These are phyloP conservation scores for Scaptomyza parva DNA, from an alignment of 2,888 invertebrate genomes.

Conservation along the genomic window DNA sequence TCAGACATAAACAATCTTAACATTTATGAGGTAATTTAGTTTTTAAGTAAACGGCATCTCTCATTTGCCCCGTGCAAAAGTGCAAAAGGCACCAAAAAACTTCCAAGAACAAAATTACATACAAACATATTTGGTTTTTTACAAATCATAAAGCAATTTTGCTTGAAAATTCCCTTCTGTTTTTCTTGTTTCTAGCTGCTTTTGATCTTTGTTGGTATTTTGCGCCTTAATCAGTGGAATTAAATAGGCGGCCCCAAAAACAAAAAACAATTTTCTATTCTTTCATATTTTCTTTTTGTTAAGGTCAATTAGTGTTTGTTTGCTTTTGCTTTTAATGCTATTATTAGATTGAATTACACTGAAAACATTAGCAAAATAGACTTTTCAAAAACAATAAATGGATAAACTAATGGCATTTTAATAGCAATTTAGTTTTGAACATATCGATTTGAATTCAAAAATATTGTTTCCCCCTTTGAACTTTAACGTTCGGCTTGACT, in stretches of 20 bases:
- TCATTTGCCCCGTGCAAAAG: constrained; percentile 28
- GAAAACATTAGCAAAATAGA: not conserved
- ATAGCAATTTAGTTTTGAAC: not conserved
- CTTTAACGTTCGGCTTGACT: constrained; percentile 35
- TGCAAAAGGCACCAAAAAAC: constrained; percentile 29
- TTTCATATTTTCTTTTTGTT: not conserved
- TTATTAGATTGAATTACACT: constrained; percentile 15
- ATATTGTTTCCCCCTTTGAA: not conserved
- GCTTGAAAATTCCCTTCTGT: not conserved
- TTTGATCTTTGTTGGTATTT: constrained; percentile 48
- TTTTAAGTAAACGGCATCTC: constrained; percentile 40
- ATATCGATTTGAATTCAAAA: not conserved
- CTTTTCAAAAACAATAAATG: constrained; percentile 4
- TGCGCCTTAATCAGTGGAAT: constrained; percentile 30
- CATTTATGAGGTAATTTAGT: constrained; percentile 52
- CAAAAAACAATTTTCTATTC: constrained; percentile 3
- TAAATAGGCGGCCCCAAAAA: constrained; percentile 3
- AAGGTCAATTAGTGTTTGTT: constrained; percentile 27
- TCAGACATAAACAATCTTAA: constrained; percentile 48
- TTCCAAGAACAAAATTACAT: constrained; percentile 36
- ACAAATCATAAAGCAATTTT: constrained; percentile 12
- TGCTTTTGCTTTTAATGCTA: constrained; percentile 9
- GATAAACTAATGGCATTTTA: constrained; percentile 2
- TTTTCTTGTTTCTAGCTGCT: constrained; percentile 15
- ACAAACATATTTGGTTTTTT: constrained; percentile 13